Base-by-base conservation (phyloP, 2,113 vertebrate species). In the Macroglossus sobrinus region DNA sequence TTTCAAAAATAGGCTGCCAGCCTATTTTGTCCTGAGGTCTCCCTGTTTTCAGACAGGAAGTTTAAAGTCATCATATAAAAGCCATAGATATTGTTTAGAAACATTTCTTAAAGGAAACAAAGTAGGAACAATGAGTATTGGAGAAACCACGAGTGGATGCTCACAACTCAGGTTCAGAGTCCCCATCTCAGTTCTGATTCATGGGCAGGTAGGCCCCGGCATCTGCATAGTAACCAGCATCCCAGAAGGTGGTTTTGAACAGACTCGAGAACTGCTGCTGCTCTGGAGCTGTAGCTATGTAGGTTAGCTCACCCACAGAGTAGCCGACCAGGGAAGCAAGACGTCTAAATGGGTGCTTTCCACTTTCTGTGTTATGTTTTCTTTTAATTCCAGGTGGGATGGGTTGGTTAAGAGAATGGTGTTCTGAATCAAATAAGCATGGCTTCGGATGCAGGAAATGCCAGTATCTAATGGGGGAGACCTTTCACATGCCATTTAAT, bases 61-160 rank as follows among this genome's bases (percentile, higher is more conserved):
- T 94, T 95, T 81, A 89, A 82, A 43, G 7, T 33, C 85, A 85
- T 57, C 57, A 95, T 79, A 66, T 53, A 35, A 78, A 88, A 96
- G 10, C 7, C 35, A 57, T 33, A 75, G 68, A 11, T 68, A 38
- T n/a, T 30, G 26, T 81, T 76, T 76, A 47, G 35, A 88, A 85
- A 92, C 2, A 2, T 57, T 93, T 74, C 16, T 78, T 45, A 66
- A 66, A 61, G 61, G 68, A 84, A 91, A 68, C 47, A 35, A 74
- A 76, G 53, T 9, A 26, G 22, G 91, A 84, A 18, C 0, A 19
- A 18, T 16, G 2, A 43, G 4, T 21, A 59, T 19, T 38, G 63
- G 50, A 87, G 26, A 82, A 72, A 89, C 13, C 11, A 16, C 8
- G n/a, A 33, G 50, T 57, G 30, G 68, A 69, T 14, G 21, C 11